Conservation (phyloP, 2,113 vertebrate genomes). For the Corythaixoides concolor region DNA sequence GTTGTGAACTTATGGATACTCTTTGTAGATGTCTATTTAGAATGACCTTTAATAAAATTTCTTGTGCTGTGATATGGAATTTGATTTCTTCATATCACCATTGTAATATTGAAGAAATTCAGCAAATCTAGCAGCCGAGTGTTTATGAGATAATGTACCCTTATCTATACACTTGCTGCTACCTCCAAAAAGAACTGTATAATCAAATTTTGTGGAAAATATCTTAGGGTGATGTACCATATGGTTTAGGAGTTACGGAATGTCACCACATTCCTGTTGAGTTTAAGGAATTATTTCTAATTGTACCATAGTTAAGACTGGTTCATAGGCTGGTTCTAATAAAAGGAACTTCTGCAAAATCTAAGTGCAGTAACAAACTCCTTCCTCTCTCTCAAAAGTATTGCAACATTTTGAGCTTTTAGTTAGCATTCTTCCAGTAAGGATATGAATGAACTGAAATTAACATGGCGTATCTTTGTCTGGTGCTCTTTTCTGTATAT, state of each 20-base stretch:
- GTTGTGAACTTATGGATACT: neutral
- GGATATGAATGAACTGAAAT: neutral
- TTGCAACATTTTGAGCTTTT: neutral
- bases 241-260: neutral
- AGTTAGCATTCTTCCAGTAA: neutral
- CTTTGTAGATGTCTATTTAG: neutral
- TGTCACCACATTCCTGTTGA: neutral
- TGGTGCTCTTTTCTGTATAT: neutral
- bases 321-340: neutral
- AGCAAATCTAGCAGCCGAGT: neutral
- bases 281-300: neutral
- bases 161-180: neutral
- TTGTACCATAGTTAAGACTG: neutral
- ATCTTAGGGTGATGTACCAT: neutral
- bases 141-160: neutral
- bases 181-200: neutral
- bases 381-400: neutral
- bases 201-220: neutral
- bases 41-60: neutral
- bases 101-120: neutral
- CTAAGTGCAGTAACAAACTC: neutral
- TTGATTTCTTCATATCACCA: neutral
- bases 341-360: neutral
- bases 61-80: neutral
- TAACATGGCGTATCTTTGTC: neutral